A percentile compares a stretch with the other conserved stretches of the same genome.
These are phyloP conservation scores for Xenotilapia leptura DNA, from an alignment of 2,113 vertebrate species.

Conservation along the genomic window DNA sequence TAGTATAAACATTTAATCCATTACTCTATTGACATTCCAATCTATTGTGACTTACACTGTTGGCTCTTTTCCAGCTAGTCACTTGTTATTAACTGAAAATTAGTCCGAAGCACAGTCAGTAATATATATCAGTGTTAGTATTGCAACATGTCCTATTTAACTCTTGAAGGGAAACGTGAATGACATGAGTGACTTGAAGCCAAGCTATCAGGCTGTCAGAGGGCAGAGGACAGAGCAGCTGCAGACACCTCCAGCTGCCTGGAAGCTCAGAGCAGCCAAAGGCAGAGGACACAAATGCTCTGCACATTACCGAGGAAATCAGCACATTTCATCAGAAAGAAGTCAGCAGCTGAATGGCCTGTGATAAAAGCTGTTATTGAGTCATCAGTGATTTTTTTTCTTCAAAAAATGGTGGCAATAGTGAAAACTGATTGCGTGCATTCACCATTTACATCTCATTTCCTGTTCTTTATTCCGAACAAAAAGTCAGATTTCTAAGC, in stretches of 20 bases:
- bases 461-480: slow-evolving; percentile 45
- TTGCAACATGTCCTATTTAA: slow-evolving; percentile 2
- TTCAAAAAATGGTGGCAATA: slow-evolving; percentile 37
- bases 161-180: not conserved
- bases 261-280: slow-evolving; percentile 37
- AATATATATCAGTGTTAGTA: not conserved
- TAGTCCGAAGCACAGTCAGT: not conserved
- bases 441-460: slow-evolving; percentile 58
- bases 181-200: slow-evolving; percentile 1
- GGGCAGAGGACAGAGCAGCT: slow-evolving; percentile 56
- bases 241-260: slow-evolving; percentile 49
- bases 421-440: slow-evolving; percentile 57
- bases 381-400: slow-evolving; percentile 31
- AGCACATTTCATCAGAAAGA: slow-evolving; percentile 49
- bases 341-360: slow-evolving; percentile 52
- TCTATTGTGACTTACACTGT: slow-evolving; percentile 10
- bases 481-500: slow-evolving; percentile 23
- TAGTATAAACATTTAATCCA: slow-evolving; percentile 18
- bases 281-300: slow-evolving; percentile 10
- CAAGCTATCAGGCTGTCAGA: not conserved
- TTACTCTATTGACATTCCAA: slow-evolving; percentile 22
- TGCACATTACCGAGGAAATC: slow-evolving; percentile 41
- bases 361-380: slow-evolving; percentile 52
- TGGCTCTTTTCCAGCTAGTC: slow-evolving; percentile 9
- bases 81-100: slow-evolving; percentile 7